Evolutionary conservation across 1,140 invertebrate species (phyloP), one percentile per base, ranked within the genome.

Genomic region (Triops longicaudatus): DNA sequence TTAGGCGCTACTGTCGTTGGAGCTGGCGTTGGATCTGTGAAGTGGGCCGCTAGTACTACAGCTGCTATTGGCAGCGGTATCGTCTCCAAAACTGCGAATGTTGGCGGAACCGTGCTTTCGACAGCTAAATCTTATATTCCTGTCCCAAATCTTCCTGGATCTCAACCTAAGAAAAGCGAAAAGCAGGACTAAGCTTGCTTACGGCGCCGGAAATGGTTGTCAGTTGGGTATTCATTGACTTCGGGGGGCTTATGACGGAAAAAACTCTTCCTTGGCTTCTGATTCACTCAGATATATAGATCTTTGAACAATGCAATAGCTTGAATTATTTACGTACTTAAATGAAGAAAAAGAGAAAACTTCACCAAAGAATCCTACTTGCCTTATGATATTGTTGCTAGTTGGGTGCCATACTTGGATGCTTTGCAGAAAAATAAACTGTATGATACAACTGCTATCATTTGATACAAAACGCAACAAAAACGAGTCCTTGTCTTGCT

Each of bases 321-420:
- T 63, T 63, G 17, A 63, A 63, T 22, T 63, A 63, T 63, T 63
- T 63, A 63, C 50, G 6, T 63, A 63, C 50, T 63, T 63, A 63
- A 63, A n/a, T n/a, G n/a, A n/a, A n/a, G n/a, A n/a, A 37, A 37
- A 37, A 37, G 7, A n/a, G 14, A 63, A 63, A 63, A 17, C 50
- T 63, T 63, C 50, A 63, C 50, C 50, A 63, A 63, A 63, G 50
- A 63, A 22, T 63, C 50, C 17, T 63, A 63, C 50, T 63, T 63
- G 50, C 50, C 50, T 63, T 63, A 63, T 63, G 22, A 63, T n/a
- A 17, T n/a, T 63, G 50, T 63, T 63, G 50, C 50, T 63, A 63
- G 50, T 63, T 63, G 50, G 50, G 50, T 63, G 50, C 50, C 50
- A 63, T 63, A 63, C 50, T 63, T 63, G 50, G 50, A 63, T 63